These are phyloP conservation scores for Xestia ashworthii DNA, from an alignment of 2,888 invertebrate genomes.

Conservation along the genomic window DNA sequence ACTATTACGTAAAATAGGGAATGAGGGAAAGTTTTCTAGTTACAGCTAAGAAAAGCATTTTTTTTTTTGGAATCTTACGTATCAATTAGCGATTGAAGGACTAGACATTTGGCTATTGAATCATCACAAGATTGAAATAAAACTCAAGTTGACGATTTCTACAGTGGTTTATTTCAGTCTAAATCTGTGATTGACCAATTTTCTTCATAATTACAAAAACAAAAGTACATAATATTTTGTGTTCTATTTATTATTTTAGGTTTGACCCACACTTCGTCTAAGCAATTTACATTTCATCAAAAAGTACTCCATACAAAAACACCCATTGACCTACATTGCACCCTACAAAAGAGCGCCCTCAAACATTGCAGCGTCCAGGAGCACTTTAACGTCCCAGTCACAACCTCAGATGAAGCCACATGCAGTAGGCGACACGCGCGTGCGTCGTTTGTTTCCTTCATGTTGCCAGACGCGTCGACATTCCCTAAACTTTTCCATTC, in stretches of 20 bases:
- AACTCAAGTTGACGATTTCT: background rate
- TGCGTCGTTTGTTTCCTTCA: background rate
- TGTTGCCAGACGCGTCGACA: background rate
- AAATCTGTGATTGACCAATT: background rate
- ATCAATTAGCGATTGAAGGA: background rate
- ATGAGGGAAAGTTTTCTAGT: background rate
- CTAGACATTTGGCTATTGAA: background rate
- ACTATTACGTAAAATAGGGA: background rate
- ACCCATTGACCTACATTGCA: conserved; percentile 53
- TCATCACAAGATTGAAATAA: background rate
- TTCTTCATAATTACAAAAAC: background rate
- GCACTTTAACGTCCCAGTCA: background rate
- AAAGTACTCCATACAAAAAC: background rate
- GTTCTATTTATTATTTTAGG: background rate
- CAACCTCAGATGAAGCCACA: background rate
- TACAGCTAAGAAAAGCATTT: background rate
- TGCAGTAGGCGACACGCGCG: background rate
- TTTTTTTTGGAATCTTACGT: background rate
- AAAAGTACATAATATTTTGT: background rate
- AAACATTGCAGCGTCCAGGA: conserved; percentile 46
- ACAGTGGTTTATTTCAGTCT: background rate
- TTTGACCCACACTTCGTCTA: background rate
- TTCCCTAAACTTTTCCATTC: background rate
- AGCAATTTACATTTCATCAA: conserved; percentile 7
- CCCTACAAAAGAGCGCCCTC: conserved; percentile 34